Percentiles rank a stretch among this genome's conserved stretches.
These are phyloP conservation scores for Macaca nemestrina DNA, from an alignment of 2,113 vertebrate species.

Conservation along the genomic window DNA sequence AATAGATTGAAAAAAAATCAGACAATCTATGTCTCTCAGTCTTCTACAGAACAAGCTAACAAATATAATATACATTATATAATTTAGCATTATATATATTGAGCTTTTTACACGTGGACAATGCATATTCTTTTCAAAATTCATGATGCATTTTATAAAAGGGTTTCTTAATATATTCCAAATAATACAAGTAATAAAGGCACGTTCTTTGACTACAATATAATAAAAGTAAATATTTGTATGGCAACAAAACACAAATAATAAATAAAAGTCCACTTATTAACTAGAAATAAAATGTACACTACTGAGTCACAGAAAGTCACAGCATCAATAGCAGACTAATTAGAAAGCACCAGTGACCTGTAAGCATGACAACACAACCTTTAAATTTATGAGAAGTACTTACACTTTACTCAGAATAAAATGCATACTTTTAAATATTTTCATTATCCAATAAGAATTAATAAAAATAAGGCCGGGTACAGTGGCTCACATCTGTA, in stretches of 20 bases:
- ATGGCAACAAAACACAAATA: neutral
- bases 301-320: neutral
- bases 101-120: neutral
- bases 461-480: neutral
- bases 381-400: neutral
- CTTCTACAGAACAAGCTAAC: neutral
- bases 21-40: neutral
- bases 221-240: neutral
- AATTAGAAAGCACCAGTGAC: neutral
- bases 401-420: neutral
- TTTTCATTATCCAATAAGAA: neutral
- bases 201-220: neutral
- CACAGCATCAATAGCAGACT: neutral
- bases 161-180: neutral
- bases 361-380: neutral
- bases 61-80: neutral
- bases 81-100: neutral
- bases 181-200: neutral
- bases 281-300: neutral
- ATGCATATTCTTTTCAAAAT: conserved; percentile 12
- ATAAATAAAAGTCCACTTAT: neutral
- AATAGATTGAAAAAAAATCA: neutral
- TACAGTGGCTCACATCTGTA: too few species aligned
- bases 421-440: neutral
- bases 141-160: neutral